Evolutionary conservation across 2,888 invertebrate species (phyloP).

Genomic region (Macropis europaea): DNA sequence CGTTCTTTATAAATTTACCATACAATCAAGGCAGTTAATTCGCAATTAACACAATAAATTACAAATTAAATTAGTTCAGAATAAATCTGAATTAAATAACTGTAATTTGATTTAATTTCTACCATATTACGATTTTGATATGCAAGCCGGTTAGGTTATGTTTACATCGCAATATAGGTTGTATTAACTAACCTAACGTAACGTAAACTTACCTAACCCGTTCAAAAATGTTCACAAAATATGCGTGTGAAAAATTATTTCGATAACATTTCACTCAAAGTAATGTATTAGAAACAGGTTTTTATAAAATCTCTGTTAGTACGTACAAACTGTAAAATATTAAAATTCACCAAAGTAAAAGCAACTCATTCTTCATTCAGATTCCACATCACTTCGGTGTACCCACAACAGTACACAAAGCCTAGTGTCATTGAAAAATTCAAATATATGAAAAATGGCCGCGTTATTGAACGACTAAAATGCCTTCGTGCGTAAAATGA

Average conservation of each 20-base stretch:
- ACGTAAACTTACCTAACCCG: background rate
- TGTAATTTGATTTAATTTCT: background rate
- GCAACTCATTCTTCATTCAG: background rate
- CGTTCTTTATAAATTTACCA: background rate
- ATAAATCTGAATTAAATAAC: too few species aligned
- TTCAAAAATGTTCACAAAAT: background rate
- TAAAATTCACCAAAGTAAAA: background rate
- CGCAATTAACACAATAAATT: too few species aligned
- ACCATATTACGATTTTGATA: background rate
- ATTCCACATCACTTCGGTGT: background rate
- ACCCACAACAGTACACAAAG: background rate
- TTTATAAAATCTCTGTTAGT: background rate
- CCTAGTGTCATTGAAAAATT: conserved; percentile 10
- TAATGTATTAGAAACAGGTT: background rate
- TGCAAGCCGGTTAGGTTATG: background rate
- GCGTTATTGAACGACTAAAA: conserved; percentile 16
- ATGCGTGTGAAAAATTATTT: background rate
- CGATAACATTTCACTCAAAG: background rate
- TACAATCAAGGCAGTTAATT: too few species aligned
- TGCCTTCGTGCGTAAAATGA: conserved; percentile 9
- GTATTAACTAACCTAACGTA: conserved; percentile 2
- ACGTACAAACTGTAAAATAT: background rate
- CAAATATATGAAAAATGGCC: conserved; percentile 42
- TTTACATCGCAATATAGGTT: background rate
- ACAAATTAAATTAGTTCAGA: too few species aligned